These are phyloP conservation scores for Chymomyza costata DNA, from an alignment of 1,140 invertebrate species.

Conservation along the genomic window DNA sequence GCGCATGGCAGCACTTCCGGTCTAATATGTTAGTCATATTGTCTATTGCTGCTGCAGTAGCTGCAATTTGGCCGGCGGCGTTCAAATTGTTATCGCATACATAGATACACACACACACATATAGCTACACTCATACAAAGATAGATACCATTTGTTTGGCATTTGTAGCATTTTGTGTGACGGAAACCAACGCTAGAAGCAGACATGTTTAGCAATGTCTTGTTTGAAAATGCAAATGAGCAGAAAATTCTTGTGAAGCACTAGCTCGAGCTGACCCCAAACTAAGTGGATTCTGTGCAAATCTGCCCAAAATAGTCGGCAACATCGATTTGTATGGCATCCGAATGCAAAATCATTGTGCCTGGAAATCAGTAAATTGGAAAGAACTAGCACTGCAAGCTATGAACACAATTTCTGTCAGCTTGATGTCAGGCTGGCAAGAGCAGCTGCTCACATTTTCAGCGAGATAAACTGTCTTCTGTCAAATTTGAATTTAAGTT, in stretches of 20 bases:
- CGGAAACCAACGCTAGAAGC: constrained; percentile 23
- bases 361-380: too few relatives aligned
- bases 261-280: too few relatives aligned
- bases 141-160: neutral
- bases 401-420: too few relatives aligned
- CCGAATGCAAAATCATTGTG: neutral
- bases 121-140: too few relatives aligned
- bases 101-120: too few relatives aligned
- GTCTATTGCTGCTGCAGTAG: constrained; percentile 27
- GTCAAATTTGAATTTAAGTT: constrained; percentile 12
- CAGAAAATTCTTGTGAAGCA: constrained; percentile 20
- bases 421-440: too few relatives aligned
- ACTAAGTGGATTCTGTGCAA: too few relatives aligned
- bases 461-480: constrained; percentile 8
- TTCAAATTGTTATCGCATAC: too few relatives aligned
- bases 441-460: too few relatives aligned
- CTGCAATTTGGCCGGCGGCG: too few relatives aligned
- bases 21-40: too few relatives aligned
- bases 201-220: constrained; percentile 24
- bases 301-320: neutral
- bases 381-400: too few relatives aligned
- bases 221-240: constrained; percentile 54
- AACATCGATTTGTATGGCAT: constrained; percentile 23
- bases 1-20: constrained; percentile 60
- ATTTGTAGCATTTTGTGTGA: constrained; percentile 8